phyloP scores from a whole-genome alignment of 1,140 invertebrate species.

The Drosophila paulistorum region DNA sequence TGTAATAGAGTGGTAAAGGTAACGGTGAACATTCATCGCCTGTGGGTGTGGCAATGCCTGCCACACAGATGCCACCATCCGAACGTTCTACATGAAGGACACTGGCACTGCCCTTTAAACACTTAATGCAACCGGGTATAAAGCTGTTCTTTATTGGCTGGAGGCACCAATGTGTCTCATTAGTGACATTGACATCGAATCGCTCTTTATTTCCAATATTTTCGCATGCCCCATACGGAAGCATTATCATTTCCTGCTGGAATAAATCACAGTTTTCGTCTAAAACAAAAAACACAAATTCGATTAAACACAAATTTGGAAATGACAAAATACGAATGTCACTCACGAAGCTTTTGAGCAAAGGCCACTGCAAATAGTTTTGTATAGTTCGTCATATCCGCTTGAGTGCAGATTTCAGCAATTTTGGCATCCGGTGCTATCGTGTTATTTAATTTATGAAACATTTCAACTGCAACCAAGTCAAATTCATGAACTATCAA shows the following conservation, averaged over 20 bases:
- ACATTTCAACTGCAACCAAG: not conserved
- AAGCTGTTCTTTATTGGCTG: not conserved
- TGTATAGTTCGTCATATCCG: not conserved
- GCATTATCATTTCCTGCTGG: not conserved
- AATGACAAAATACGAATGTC: not conserved
- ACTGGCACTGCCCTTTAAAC: constrained; percentile 38
- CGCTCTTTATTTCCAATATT: not conserved
- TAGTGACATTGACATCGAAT: not conserved
- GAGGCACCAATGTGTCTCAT: constrained; percentile 19
- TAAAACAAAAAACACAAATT: not conserved
- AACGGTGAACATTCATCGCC: constrained; percentile 4
- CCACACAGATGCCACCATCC: constrained; percentile 27
- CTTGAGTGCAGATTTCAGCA: not conserved
- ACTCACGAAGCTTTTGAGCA: constrained; percentile 5
- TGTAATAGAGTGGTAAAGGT: constrained; percentile 25
- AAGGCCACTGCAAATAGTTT: constrained; percentile 19
- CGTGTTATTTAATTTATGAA: not conserved
- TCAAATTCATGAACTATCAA: not conserved
- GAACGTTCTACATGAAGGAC: constrained; percentile 26
- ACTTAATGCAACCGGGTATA: not conserved
- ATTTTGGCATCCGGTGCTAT: not conserved
- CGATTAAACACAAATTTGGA: not conserved
- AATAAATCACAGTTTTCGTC: constrained; percentile 27
- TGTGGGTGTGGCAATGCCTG: constrained; percentile 50
- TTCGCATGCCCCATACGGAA: not conserved